Percentiles rank a stretch among this genome's conserved stretches.
Conservation (phyloP, 2,113 vertebrate genomes). For the Brienomyrus brachyistius region DNA sequence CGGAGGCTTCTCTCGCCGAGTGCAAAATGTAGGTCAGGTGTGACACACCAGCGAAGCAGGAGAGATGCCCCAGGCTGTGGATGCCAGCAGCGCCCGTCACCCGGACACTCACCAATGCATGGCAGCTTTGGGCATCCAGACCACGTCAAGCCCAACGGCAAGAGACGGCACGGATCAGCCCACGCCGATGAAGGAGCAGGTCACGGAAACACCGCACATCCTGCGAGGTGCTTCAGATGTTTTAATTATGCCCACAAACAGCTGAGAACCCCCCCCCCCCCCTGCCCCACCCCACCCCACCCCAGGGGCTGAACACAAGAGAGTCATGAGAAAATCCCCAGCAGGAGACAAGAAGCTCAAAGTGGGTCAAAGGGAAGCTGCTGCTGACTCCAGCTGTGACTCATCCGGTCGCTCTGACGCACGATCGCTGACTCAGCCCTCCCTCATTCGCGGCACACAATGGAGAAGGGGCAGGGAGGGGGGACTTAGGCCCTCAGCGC, state of each 20-base stretch:
- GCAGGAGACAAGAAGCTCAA: constrained; percentile 23
- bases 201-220: background rate
- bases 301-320: background rate
- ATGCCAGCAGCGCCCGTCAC: background rate
- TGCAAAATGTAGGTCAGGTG: background rate
- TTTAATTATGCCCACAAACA: background rate
- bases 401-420: constrained; percentile 25
- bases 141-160: background rate
- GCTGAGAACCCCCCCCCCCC: background rate
- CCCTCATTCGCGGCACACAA: constrained; percentile 4
- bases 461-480: background rate
- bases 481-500: background rate
- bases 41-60: background rate
- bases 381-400: constrained; percentile 33
- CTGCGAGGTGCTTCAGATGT: background rate
- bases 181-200: background rate
- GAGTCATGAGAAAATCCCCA: constrained; percentile 8
- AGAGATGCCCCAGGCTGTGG: background rate
- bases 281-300: background rate
- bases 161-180: background rate
- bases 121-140: background rate
- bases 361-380: constrained; percentile 36
- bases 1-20: background rate
- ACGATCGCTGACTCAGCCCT: constrained; percentile 36
- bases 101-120: background rate